Conservation (phyloP, 2,113 vertebrate species). For the Dicaeum eximium region DNA sequence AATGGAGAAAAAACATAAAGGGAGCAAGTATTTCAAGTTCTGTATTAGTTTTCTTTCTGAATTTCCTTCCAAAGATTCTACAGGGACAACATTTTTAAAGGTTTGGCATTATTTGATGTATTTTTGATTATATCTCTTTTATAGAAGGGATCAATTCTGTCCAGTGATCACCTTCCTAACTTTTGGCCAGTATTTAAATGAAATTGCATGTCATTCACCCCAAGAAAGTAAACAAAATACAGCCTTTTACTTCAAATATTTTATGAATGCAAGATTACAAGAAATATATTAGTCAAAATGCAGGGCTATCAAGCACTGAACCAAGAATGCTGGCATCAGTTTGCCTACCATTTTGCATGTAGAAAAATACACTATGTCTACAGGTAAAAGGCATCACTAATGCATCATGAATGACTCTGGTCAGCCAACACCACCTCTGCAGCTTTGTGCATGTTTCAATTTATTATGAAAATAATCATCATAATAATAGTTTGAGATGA, state of each 20-base stretch:
- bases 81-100: slow-evolving; percentile 40
- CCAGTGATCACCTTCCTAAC: not conserved
- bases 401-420: slow-evolving; percentile 46
- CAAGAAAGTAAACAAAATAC: slow-evolving; percentile 61
- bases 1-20: not conserved
- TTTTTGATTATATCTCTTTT: not conserved
- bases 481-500: slow-evolving; percentile 68
- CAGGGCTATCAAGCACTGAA: slow-evolving; percentile 57
- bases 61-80: slow-evolving; percentile 28
- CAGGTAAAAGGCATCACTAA: slow-evolving; percentile 41
- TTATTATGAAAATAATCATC: slow-evolving; percentile 32
- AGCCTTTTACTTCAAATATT: slow-evolving; percentile 67
- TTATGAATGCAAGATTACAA: slow-evolving; percentile 67
- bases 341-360: slow-evolving; percentile 42
- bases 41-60: slow-evolving; percentile 28
- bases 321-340: slow-evolving; percentile 53
- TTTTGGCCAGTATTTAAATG: not conserved
- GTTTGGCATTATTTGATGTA: not conserved
- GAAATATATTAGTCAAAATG: slow-evolving; percentile 55
- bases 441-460: slow-evolving; percentile 51
- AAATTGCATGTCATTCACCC: not conserved
- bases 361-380: slow-evolving; percentile 31
- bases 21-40: slow-evolving; percentile 41
- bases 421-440: slow-evolving; percentile 65
- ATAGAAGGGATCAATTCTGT: not conserved